Base-by-base conservation (phyloP, 1,140 invertebrate genomes). In the Zaprionus gabonicus region DNA sequence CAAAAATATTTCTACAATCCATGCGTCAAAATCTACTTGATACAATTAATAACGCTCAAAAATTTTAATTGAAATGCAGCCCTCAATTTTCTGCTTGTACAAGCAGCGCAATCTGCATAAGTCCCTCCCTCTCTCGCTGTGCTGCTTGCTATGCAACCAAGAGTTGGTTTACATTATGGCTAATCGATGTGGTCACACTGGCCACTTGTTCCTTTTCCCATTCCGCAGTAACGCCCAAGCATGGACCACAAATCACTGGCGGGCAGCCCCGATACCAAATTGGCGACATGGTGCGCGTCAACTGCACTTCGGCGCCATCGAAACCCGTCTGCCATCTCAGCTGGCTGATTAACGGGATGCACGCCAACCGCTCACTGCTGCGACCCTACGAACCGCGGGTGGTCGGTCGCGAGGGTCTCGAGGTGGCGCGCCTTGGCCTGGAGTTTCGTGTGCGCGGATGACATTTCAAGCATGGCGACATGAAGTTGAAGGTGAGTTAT, bases 321-420 rank as follows among this genome's bases (percentile, higher is more conserved):
- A 95, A 97, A 83, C 97, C 97, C 1, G 96, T 97, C 3, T 97
- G 97, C 38, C 95, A 96, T 79, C 94, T 98, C 55, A 95, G 95
- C 36, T 98, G 97, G 97, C 97, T 96, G 93, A 96, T 98, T 92
- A 98, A 98, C 92, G 96, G 96, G 53, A 95, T 97, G 87, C 95
- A 95, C 86, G 96, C 96, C 86, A 95, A 95, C 78, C 58, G 92
- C 0, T 80, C 91, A 0, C 91, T 93, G 9, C 77, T 94, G 20
- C 91, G 80, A 0, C 85, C 82, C 31, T 92, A 92, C 57, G 90
- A 92, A n/a, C 91, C 90, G 9, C 71, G 90, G 38, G 65, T 87
- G 58, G 91, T 91, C n/a, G 91, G 91, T 2, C 80, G 91, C 20
- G 91, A 92, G 60, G 91, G 96, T 0, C 93, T 97, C 55, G 96